These are phyloP conservation scores for Galaxea fascicularis DNA, from an alignment of 92 coral and sea anemone species.

Conservation along the genomic window DNA sequence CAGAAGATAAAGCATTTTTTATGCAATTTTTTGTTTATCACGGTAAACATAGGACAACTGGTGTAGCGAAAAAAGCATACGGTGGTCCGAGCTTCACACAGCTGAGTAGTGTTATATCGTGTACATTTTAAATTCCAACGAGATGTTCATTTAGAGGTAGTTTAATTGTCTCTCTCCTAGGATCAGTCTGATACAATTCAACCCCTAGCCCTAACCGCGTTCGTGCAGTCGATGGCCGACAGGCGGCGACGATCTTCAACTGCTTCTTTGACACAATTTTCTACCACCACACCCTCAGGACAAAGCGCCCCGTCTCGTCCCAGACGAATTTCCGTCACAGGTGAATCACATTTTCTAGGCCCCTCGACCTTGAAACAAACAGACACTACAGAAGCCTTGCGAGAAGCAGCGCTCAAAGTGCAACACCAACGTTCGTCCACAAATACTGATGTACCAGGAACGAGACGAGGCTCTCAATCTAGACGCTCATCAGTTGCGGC, in stretches of 20 bases:
- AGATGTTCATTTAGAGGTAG: not conserved
- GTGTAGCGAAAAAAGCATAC: too few species aligned
- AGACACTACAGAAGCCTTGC: conserved; percentile 1
- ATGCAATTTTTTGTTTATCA: too few species aligned
- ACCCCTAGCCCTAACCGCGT: not conserved
- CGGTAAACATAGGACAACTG: too few species aligned
- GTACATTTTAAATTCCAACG: not conserved
- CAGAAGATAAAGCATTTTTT: too few species aligned
- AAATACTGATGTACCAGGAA: not conserved
- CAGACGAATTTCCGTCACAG: not conserved
- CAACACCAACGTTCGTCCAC: not conserved
- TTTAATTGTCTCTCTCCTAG: not conserved
- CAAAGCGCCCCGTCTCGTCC: not conserved
- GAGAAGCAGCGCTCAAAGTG: not conserved
- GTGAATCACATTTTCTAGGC: not conserved
- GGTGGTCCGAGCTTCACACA: too few species aligned
- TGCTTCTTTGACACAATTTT: not conserved
- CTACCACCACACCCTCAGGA: not conserved
- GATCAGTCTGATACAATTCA: not conserved
- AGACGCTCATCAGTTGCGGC: conserved; percentile 37
- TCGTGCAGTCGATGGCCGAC: not conserved
- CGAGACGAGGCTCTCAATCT: conserved; percentile 33
- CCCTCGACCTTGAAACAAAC: conserved; percentile 22
- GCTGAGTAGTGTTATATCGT: not conserved
- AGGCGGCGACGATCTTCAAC: conserved; percentile 25